Conservation (phyloP, 1,140 invertebrate genomes). For the Magallana ariakensis region DNA sequence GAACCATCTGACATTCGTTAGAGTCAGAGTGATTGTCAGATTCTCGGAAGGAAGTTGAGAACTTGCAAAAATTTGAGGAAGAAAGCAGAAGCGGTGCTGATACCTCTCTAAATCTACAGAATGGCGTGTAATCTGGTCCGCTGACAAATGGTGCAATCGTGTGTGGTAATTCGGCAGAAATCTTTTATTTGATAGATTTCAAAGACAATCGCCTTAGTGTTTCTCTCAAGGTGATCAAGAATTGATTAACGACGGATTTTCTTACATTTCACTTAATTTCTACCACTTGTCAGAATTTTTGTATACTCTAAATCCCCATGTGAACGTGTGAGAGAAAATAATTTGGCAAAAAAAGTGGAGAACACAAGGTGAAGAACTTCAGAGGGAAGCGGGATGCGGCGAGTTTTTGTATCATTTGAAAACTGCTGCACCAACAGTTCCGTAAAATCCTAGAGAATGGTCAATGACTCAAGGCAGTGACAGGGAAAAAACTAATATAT, state of each 20-base stretch:
- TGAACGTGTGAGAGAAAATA: slow-evolving; percentile 19
- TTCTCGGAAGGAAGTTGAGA: slow-evolving; percentile 34
- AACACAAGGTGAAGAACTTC: slow-evolving; percentile 2
- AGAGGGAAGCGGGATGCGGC: not conserved
- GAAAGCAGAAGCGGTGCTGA: slow-evolving; percentile 25
- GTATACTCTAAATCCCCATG: not conserved
- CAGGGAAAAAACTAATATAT: too few species aligned
- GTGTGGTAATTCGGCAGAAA: slow-evolving; percentile 20
- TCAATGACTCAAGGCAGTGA: too few species aligned
- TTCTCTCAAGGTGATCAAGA: not conserved
- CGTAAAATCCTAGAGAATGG: too few species aligned
- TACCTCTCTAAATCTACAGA: not conserved
- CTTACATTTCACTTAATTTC: slow-evolving; percentile 37
- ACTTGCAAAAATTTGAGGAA: slow-evolving; percentile 34
- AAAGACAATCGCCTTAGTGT: not conserved
- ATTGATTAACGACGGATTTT: slow-evolving; percentile 19
- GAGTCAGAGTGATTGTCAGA: slow-evolving; percentile 10
- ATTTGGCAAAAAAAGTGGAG: not conserved
- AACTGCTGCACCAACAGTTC: not conserved
- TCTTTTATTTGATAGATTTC: slow-evolving; percentile 37
- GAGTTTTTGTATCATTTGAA: not conserved
- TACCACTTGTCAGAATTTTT: slow-evolving; percentile 32
- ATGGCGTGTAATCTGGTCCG: slow-evolving; percentile 30
- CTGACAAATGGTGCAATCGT: slow-evolving; percentile 35
- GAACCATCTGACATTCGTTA: slow-evolving; percentile 26